phyloP scores from a whole-genome alignment of 2,888 invertebrate species.

The Patella depressa region DNA sequence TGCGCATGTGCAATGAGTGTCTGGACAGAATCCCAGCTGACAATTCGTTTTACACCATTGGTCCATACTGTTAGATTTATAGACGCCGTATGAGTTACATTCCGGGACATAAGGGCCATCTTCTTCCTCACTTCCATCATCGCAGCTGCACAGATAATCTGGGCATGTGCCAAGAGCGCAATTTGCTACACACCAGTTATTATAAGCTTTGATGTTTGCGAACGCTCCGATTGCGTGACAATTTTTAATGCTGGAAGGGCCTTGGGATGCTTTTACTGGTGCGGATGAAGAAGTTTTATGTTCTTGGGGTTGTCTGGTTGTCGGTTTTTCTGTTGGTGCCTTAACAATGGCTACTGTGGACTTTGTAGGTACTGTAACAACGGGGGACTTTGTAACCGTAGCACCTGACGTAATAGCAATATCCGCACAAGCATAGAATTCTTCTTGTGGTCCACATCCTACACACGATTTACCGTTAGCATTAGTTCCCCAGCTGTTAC shows the following conservation, averaged over 20 bases:
- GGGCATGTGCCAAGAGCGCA: neutral
- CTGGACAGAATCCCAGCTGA: neutral
- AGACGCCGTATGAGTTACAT: neutral
- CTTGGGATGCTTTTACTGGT: neutral
- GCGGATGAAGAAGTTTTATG: neutral
- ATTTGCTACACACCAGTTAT: neutral
- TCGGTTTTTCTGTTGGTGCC: neutral
- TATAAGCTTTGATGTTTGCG: neutral
- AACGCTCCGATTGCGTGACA: neutral
- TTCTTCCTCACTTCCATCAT: neutral
- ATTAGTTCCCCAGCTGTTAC: neutral
- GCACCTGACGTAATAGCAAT: neutral
- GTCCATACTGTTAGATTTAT: neutral
- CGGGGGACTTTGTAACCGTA: no score
- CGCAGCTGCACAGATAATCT: neutral
- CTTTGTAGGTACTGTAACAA: neutral
- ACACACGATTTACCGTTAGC: neutral
- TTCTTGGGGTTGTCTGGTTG: neutral
- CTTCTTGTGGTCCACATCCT: constrained; percentile 3
- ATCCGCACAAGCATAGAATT: neutral
- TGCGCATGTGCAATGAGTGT: neutral
- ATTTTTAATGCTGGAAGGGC: neutral
- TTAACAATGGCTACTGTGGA: neutral
- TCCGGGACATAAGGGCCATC: neutral
- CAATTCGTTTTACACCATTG: neutral